These are phyloP conservation scores for Meteorus colon DNA, from an alignment of 2,888 invertebrate species.

Conservation along the genomic window DNA sequence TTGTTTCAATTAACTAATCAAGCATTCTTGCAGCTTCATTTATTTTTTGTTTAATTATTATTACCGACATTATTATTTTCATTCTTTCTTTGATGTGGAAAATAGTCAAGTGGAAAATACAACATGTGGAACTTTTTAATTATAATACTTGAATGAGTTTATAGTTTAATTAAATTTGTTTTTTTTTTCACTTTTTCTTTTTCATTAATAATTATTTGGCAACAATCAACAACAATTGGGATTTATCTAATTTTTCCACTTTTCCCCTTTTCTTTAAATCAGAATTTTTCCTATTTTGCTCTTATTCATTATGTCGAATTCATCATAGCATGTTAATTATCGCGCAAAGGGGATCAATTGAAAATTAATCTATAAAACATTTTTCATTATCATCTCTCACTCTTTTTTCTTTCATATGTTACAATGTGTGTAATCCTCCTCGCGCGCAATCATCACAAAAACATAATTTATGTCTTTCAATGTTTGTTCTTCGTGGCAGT, in stretches of 20 bases:
- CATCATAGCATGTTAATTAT: neutral
- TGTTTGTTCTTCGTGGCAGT: slow-evolving; percentile 46
- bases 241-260: slow-evolving; percentile 51
- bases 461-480: slow-evolving; percentile 24
- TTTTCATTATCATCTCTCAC: slow-evolving; percentile 14
- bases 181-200: slow-evolving; percentile 39
- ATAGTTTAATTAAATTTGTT: slow-evolving; percentile 23
- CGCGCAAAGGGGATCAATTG: neutral
- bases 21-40: slow-evolving; percentile 7
- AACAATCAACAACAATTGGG: slow-evolving; percentile 72
- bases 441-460: slow-evolving; percentile 41
- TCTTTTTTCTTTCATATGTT: neutral
- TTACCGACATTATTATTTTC: slow-evolving; percentile 18
- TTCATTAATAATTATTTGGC: slow-evolving; percentile 66
- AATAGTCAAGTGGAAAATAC: slow-evolving; percentile 70
- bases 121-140: slow-evolving; percentile 46
- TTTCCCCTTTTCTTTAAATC: slow-evolving; percentile 34
- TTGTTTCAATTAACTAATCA: slow-evolving; percentile 11
- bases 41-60: slow-evolving; percentile 22
- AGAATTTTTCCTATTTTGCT: slow-evolving; percentile 22
- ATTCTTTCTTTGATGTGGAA: slow-evolving; percentile 54
- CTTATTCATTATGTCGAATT: slow-evolving; percentile 13
- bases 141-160: slow-evolving; percentile 29
- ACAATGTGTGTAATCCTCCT: neutral
- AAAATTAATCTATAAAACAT: slow-evolving; percentile 20